Evolutionary conservation across 2,888 invertebrate species (phyloP).

Genomic region (Melanophora roralis): DNA sequence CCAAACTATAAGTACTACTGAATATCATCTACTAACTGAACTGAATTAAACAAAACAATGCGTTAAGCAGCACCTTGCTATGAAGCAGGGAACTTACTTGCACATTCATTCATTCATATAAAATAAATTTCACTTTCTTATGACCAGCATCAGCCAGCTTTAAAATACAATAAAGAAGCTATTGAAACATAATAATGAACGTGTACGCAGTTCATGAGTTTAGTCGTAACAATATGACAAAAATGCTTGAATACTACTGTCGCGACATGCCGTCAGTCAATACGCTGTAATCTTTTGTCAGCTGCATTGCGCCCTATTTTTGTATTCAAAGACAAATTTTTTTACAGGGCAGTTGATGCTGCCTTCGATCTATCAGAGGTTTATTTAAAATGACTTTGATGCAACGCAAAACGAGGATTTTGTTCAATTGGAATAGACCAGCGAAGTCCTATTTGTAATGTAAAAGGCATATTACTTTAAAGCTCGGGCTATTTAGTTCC

Average conservation of each 20-base stretch:
- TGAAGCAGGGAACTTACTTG: background rate
- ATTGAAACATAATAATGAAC: too few species aligned
- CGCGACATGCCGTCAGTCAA: conserved; percentile 46
- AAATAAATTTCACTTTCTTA: conserved; percentile 58
- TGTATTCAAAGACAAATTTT: too few species aligned
- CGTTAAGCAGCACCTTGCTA: conserved; percentile 7
- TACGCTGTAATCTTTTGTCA: conserved; percentile 32
- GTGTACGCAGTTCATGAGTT: too few species aligned
- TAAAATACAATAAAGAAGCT: background rate
- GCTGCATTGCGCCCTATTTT: conserved; percentile 35
- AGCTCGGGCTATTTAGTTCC: too few species aligned
- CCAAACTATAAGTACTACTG: conserved; percentile 2
- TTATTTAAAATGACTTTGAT: too few species aligned
- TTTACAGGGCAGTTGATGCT: too few species aligned
- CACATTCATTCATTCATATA: conserved; percentile 14
- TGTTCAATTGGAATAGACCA: too few species aligned
- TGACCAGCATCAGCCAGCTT: conserved; percentile 10
- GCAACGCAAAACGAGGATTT: too few species aligned
- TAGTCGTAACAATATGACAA: too few species aligned
- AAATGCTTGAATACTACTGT: conserved; percentile 49
- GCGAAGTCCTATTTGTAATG: too few species aligned
- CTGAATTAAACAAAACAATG: background rate
- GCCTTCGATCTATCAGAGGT: too few species aligned
- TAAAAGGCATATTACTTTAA: too few species aligned
- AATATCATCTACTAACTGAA: conserved; percentile 9